A percentile compares a stretch with the other conserved stretches of the same genome.
These are phyloP conservation scores for Scomber scombrus DNA, from an alignment of 2,113 vertebrate genomes.

Conservation along the genomic window DNA sequence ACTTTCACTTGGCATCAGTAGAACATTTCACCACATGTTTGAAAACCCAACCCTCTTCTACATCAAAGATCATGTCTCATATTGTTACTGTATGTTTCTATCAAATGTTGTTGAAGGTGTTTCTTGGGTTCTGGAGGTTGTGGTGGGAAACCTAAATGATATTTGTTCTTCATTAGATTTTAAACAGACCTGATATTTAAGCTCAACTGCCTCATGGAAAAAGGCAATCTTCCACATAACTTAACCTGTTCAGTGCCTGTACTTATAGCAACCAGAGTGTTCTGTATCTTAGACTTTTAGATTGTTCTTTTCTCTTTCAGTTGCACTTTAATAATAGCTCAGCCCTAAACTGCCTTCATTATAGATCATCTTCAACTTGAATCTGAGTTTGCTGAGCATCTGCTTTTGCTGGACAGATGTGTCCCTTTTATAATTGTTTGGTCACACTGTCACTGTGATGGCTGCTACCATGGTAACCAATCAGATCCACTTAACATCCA, in stretches of 20 bases:
- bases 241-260: neutral
- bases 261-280: neutral
- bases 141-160: neutral
- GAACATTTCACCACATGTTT: neutral
- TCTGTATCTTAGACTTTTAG: neutral
- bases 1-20: no score
- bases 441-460: constrained; percentile 66
- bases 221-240: neutral
- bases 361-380: constrained; percentile 18
- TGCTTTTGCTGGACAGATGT: constrained; percentile 59
- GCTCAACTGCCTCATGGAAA: neutral
- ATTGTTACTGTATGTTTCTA: neutral
- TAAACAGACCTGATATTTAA: neutral
- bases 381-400: constrained; percentile 30
- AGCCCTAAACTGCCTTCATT: neutral
- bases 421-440: constrained; percentile 62
- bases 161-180: neutral
- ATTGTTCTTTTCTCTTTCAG: neutral
- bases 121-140: neutral
- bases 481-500: constrained; percentile 67
- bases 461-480: constrained; percentile 69
- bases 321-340: neutral
- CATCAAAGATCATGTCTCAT: neutral
- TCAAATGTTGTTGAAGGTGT: neutral
- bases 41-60: no score